Conservation (phyloP, 2,797 vertebrate species). For the Spondyliosoma cantharus region DNA sequence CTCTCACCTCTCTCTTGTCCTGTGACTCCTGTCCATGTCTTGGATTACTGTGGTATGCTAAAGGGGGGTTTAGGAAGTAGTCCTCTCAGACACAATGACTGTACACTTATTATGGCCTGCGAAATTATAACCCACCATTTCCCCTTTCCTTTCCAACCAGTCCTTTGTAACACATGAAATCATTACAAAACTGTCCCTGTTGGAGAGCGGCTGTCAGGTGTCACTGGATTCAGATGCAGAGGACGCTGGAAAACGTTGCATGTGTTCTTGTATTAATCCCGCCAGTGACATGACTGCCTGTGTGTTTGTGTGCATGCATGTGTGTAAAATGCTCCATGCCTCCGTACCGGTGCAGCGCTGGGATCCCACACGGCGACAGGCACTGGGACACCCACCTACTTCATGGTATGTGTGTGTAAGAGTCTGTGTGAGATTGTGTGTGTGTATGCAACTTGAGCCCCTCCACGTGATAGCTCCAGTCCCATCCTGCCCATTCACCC, state of each 20-base stretch:
- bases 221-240: neutral
- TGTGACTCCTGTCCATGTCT: neutral
- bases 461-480: constrained; percentile 66
- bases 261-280: constrained; percentile 27
- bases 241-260: neutral
- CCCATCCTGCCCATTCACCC: constrained; percentile 69
- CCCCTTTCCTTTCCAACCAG: constrained; percentile 32
- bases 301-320: constrained; percentile 67
- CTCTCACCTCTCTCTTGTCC: neutral
- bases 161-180: constrained; percentile 31
- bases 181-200: constrained; percentile 12
- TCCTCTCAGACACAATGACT: constrained; percentile 32
- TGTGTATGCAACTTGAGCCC: constrained; percentile 65
- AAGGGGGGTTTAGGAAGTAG: constrained; percentile 45
- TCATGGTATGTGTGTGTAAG: constrained; percentile 45
- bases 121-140: constrained; percentile 50
- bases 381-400: constrained; percentile 62
- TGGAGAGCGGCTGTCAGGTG: constrained; percentile 9
- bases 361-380: constrained; percentile 58
- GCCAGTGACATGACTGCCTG: constrained; percentile 39
- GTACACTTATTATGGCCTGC: constrained; percentile 33
- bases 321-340: constrained; percentile 50
- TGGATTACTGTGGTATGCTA: constrained; percentile 47
- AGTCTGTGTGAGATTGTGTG: constrained; percentile 39
- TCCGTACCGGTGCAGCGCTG: constrained; percentile 25